Base-by-base conservation (phyloP, 2,888 invertebrate species). In the Dioctria linearis region DNA sequence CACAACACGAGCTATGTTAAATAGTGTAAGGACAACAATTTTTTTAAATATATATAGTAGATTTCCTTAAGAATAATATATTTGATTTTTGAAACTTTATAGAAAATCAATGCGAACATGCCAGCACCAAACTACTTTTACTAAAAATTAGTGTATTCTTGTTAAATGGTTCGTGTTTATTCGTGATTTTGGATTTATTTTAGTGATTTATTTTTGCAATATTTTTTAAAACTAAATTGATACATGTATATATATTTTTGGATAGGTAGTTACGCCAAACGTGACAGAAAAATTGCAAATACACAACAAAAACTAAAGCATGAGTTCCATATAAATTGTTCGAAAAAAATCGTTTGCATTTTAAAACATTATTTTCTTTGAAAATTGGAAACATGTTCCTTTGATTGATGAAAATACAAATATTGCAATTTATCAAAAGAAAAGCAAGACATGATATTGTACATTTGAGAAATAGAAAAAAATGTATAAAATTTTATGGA, bases 121-220 rank as follows among this genome's bases (percentile, higher is more conserved):
- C 84, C 84, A 84, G 84, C 84, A 84, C 84, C 84, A 83, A 82
- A 83, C 82, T 82, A 80, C 80, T 78, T 78, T 69, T 76, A 46
- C 43, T 79, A 81, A 73, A 82, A 76, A 79, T 71, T 11, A 71
- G 80, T 79, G 65, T 76, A 71, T 37, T 69, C 49, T 69, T 76
- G 57, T 79, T 67, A 54, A 25, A 39, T 46, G 37, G 51, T 63
- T 76, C 39, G 63, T 76, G 63, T 76, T 59, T 63, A 46, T 37
- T 46, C 46, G 63, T 76, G 63, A 76, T 63, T 63, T 63, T 63
- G 8, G 42, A 66, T 11, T 66, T 42, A 66, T 42, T n/a, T 9
- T 5, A 66, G 46, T 66, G 66, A 66, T 9, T 46, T 66, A 9
- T 66, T n/a, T 66, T 66, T 66, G 66, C 66, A 40, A 25, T 25